Evolutionary conservation across 1,140 invertebrate species (phyloP), one percentile per base, ranked within the genome.

Genomic region (Melanaphis sacchari): DNA sequence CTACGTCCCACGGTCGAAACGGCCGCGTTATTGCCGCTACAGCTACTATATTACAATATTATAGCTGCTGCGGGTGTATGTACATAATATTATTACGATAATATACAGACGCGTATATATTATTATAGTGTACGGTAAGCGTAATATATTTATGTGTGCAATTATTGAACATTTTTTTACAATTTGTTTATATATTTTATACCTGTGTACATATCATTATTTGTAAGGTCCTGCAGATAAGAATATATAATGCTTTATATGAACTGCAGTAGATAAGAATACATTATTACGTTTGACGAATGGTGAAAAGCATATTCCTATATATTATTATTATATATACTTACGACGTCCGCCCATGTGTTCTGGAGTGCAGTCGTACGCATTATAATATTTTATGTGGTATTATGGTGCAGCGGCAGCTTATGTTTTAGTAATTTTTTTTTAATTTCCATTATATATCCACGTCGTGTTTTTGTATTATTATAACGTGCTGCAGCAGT

Each of bases 111-210:
- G 22, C 22, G 82, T 11, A 24, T 84, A 24, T 40, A 82, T 82
- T 24, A 82, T 22, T 82, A 82, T 40, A 24, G 21, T 82, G 40
- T 82, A 76, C 9, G 59, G 59, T 8, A 5, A n/a, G 11, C 31
- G 31, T 36, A n/a, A 18, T 76, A 36, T 76, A 76, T 76, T 76
- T 76, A 76, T 76, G 59, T 15, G 31, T 76, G 59, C n/a, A n/a
- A 76, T 76, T n/a, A n/a, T 76, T 76, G 59, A 76, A n/a, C 59
- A 76, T 76, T 76, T 76, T 76, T 76, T 76, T 76, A n/a, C 59
- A 76, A 76, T 76, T 76, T 76, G 59, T 76, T 76, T 76, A n/a
- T 18, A 18, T 18, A 15, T 4, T 4, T 59, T 8, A 59, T 59
- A 31, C 4, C 21, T 52, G 24, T 52, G 22, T 24, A 49, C 9